Conservation (phyloP, 2,113 vertebrate genomes). For the Hydrolagus affinis region DNA sequence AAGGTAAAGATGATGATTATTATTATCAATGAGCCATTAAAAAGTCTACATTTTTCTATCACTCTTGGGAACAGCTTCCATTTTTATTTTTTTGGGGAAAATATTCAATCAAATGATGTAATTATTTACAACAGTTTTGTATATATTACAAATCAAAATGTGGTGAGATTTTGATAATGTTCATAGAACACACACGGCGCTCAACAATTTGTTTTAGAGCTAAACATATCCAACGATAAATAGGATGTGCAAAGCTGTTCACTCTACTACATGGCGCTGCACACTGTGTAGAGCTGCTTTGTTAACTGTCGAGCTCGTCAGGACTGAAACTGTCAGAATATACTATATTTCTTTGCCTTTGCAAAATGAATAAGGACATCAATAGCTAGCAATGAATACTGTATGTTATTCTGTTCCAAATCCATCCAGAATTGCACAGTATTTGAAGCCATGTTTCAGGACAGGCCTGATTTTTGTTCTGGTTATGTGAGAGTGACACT, state of each 20-base stretch:
- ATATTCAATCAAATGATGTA: background rate
- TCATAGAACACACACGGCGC: background rate
- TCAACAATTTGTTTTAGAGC: conserved; percentile 23
- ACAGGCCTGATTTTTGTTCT: background rate
- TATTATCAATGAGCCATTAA: background rate
- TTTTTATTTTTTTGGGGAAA: background rate
- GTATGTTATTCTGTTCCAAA: background rate
- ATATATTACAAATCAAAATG: background rate
- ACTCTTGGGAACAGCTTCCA: conserved; percentile 8
- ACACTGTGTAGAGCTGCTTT: background rate
- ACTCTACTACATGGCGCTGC: background rate
- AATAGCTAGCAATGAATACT: background rate
- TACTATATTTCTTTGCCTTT: no score
- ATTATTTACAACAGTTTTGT: conserved; percentile 1
- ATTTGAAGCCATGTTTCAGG: background rate
- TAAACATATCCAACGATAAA: background rate
- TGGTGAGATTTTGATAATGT: background rate
- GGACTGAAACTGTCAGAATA: no score
- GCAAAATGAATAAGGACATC: background rate
- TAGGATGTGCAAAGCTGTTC: background rate
- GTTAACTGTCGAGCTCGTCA: background rate
- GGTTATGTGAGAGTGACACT: conserved; percentile 17
- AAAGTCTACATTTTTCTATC: background rate
- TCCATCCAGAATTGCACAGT: background rate
- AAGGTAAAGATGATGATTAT: no score